Evolutionary conservation across 1,140 invertebrate species (phyloP), one percentile per base, ranked within the genome.

Genomic region (Cyclargus thomasi): DNA sequence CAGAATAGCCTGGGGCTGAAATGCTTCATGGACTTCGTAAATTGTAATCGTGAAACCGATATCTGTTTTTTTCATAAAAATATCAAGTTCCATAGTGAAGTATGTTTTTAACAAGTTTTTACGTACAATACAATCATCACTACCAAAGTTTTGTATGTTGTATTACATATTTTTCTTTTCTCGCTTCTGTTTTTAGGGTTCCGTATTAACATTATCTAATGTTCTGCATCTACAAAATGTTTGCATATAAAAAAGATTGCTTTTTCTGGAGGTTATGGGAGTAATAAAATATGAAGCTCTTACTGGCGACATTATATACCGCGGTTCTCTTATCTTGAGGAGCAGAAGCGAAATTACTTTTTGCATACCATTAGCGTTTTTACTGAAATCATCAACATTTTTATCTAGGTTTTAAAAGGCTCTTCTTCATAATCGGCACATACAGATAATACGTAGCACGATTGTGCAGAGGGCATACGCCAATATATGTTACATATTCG

Each of bases 231-330:
- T 47, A 47, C 39, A 14, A 47, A 47, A 47, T 47, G 14, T 47
- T 47, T 47, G 8, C 5, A 29, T 20, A 21, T 57, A 57, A 57
- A 57, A 20, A 20, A 57, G 55, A 57, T 57, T 57, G 55, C 18
- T 59, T 59, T 59, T 21, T 20, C 11, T 20, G 7, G 18, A 18
- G 55, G 18, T 21, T 59, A 21, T 20, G 18, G 14, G 53, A 55
- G 18, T 59, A 59, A 59, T 59, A 21, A 59, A 55, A 59, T 59
- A 59, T 59, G 18, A 59, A 59, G 55, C 10, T 21, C 55, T 47
- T 47, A 47, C 53, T 55, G 18, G 17, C 55, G 55, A 20, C 17
- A 21, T 59, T 59, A 21, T 59, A 20, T 59, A 11, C 18, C 10
- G 55, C 20, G 18, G 17, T 59, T 21, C 8, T 20, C 55, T 59